Base-by-base conservation (phyloP, 2,797 vertebrate species). In the Gephyroberyx darwinii region DNA sequence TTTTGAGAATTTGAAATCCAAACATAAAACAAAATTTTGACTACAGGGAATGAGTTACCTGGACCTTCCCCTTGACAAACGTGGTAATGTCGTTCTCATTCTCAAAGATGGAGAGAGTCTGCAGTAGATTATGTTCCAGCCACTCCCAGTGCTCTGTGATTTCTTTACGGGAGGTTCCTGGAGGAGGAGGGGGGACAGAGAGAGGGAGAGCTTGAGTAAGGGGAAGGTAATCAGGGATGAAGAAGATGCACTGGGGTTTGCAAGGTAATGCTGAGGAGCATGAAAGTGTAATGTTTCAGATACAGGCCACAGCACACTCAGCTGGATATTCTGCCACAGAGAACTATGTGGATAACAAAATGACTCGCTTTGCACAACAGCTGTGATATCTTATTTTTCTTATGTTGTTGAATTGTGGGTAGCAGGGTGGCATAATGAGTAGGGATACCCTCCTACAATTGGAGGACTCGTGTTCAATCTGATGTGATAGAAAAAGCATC, bases 81-180 rank as follows among this genome's bases (percentile, higher is more conserved):
- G 97, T 98, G 59, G 96, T 98, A 81, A 99, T 97, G 74, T 99
- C 98, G 0, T 97, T 98, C 86, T 99, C 97, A 22, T 98, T 99
- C 90, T 99, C 98, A 79, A 99, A 99, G 91, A 98, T 96, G 71
- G 98, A 97, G 59, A 99, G 96, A 0, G 97, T 99, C 91, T 99
- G 97, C 88, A 99, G 91, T 17, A 99, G 93, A 84, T 99, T 97
- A 80, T 96, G 95, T 73, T 99, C 98, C 72, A 99, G 94, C 97
- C 98, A 99, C 86, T 99, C 97, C 98, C 98, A 99, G 83, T 99
- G 97, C 80, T 98, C 97, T 0, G 97, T 99, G 89, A 99, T 96
- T 87, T 99, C 97, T 83, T 96, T 96, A 58, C 96, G 95, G 2
- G 97, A 98, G 16, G 95, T 96, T 84, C 96, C 98, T 99, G 91